phyloP scores from a whole-genome alignment of 2,888 invertebrate genomes.

The Cordilura impudica region DNA sequence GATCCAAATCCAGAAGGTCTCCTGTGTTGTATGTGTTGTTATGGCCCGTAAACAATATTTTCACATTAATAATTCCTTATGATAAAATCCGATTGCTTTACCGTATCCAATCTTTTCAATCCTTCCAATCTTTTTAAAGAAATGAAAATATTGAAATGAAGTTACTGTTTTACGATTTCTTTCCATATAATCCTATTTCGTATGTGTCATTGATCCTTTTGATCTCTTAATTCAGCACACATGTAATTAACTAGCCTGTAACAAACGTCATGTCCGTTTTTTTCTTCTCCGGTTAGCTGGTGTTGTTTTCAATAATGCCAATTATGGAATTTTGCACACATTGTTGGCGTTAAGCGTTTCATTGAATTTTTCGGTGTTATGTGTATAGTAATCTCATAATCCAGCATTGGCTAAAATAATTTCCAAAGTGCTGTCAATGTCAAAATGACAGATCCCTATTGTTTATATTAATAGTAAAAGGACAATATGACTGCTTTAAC shows the following conservation, averaged over 20 bases:
- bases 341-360: slow-evolving; percentile 1
- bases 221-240: slow-evolving; percentile 22
- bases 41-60: no score
- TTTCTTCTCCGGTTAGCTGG: background rate
- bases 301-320: slow-evolving; percentile 28
- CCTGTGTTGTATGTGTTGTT: no score
- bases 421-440: slow-evolving; percentile 48
- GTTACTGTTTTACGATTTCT: no score
- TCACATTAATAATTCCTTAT: no score
- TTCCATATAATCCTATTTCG: slow-evolving; percentile 34
- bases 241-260: slow-evolving; percentile 46
- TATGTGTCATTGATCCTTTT: slow-evolving; percentile 18
- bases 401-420: slow-evolving; percentile 39
- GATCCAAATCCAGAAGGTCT: no score
- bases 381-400: slow-evolving; percentile 54
- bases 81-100: no score
- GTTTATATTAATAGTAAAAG: slow-evolving; percentile 35
- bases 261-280: slow-evolving; percentile 25
- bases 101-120: no score
- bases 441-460: slow-evolving; percentile 45
- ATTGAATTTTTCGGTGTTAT: background rate
- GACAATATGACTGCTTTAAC: slow-evolving; percentile 36
- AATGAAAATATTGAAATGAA: no score
- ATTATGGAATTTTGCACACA: slow-evolving; percentile 54
- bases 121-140: no score